A percentile compares a stretch with the other conserved stretches of the same genome.
Evolutionary conservation across 1,140 invertebrate species (phyloP).

Genomic region (Bombus confusus): DNA sequence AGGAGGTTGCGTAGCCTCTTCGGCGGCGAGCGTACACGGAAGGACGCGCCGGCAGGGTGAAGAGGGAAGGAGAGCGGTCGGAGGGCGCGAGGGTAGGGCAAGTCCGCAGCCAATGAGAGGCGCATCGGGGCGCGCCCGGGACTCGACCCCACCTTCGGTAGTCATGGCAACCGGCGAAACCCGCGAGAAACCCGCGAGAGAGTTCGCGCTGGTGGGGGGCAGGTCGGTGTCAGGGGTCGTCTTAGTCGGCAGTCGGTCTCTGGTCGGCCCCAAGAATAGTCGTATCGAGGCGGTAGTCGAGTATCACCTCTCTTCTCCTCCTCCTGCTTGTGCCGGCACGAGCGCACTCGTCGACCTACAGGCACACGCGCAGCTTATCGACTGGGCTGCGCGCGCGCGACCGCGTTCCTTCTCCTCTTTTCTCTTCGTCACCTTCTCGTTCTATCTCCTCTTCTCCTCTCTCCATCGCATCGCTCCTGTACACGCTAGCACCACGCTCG

Average conservation of each 20-base stretch:
- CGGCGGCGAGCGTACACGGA: conserved; percentile 49
- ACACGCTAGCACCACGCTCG: neutral
- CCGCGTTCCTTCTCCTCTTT: neutral
- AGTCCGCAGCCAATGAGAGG: conserved; percentile 78
- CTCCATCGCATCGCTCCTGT: neutral
- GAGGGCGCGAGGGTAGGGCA: conserved; percentile 63
- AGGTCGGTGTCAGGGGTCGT: conserved; percentile 82
- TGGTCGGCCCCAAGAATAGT: conserved; percentile 82
- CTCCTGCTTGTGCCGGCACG: conserved; percentile 56
- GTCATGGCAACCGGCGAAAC: conserved; percentile 79
- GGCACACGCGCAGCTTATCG: conserved; percentile 46
- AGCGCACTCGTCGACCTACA: conserved; percentile 31
- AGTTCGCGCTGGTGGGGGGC: conserved; percentile 72
- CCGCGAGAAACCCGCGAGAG: conserved; percentile 78
- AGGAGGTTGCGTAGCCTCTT: neutral
- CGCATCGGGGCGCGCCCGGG: conserved; percentile 78
- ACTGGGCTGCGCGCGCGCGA: conserved; percentile 52
- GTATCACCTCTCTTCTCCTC: conserved; percentile 68
- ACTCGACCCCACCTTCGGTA: conserved; percentile 81
- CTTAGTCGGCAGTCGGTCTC: conserved; percentile 81
- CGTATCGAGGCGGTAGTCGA: conserved; percentile 73
- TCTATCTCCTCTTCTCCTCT: conserved; percentile 27
- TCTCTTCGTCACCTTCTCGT: conserved; percentile 31
- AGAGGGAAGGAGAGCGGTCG: conserved; percentile 42
- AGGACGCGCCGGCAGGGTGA: conserved; percentile 18